A percentile compares a stretch with the other conserved stretches of the same genome.
phyloP scores from a whole-genome alignment of 1,140 invertebrate species.

The Charaxes varanes region DNA sequence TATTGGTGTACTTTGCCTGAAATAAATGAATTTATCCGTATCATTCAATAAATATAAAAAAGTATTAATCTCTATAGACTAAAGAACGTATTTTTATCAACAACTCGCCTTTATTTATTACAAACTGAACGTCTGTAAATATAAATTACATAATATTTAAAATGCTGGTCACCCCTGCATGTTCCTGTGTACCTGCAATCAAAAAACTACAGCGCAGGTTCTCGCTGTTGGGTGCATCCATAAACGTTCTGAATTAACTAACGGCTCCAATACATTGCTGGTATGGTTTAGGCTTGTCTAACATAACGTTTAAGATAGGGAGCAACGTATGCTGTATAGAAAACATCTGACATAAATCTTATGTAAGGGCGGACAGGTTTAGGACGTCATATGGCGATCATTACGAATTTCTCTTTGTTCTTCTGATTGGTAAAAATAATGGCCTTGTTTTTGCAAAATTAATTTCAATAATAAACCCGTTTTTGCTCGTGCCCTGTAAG shows the following conservation, averaged over 20 bases:
- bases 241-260: constrained; percentile 10
- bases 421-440: constrained; percentile 47
- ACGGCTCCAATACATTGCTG: constrained; percentile 29
- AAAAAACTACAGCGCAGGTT: constrained; percentile 19
- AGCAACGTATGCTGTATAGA: constrained; percentile 27
- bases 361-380: constrained; percentile 30
- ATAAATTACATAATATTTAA: no score
- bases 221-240: constrained; percentile 8
- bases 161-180: constrained; percentile 10
- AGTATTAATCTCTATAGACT: no score
- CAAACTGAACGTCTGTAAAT: no score
- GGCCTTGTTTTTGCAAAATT: constrained; percentile 42
- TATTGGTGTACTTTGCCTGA: no score
- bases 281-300: not conserved
- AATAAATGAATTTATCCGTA: no score
- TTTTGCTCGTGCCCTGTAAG: constrained; percentile 1
- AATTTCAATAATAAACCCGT: constrained; percentile 19
- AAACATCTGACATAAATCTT: constrained; percentile 34
- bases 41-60: no score
- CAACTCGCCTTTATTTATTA: no score
- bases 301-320: not conserved
- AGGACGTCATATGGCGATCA: constrained; percentile 63
- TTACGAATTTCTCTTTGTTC: constrained; percentile 60
- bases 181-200: constrained; percentile 7
- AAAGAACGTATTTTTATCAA: no score